Percentiles rank a stretch among this genome's conserved stretches.
Evolutionary conservation across 1,140 invertebrate genomes (phyloP).

Genomic region (Drosophila nasuta): DNA sequence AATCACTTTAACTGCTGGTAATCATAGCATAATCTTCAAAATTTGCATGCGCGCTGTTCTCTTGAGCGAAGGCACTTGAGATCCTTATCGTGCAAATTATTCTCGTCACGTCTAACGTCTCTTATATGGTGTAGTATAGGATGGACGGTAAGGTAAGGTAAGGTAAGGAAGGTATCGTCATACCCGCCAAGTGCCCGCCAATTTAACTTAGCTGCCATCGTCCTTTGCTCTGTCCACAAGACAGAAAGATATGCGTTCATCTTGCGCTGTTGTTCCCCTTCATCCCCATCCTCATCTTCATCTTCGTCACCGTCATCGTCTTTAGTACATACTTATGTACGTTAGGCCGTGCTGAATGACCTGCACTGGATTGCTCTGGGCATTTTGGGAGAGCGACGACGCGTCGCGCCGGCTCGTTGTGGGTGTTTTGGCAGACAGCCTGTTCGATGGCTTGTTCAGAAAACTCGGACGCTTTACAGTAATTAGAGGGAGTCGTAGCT

Average conservation of each 20-base stretch:
- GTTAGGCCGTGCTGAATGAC: slow-evolving; percentile 67
- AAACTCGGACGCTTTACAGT: slow-evolving; percentile 52
- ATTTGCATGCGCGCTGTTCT: slow-evolving; percentile 77
- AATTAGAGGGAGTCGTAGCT: slow-evolving; percentile 69
- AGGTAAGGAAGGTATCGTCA: slow-evolving; percentile 46
- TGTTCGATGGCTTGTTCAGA: slow-evolving; percentile 55
- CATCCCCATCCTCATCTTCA: background rate
- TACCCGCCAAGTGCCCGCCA: slow-evolving; percentile 63
- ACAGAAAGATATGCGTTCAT: slow-evolving; percentile 4
- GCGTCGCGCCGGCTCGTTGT: slow-evolving; percentile 62
- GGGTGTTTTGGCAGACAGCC: slow-evolving; percentile 73
- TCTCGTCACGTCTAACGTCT: slow-evolving; percentile 82
- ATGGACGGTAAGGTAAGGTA: background rate
- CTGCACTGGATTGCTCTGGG: slow-evolving; percentile 68
- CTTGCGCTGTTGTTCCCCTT: background rate
- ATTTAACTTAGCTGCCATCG: slow-evolving; percentile 55
- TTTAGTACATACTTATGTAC: slow-evolving; percentile 44
- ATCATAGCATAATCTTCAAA: slow-evolving; percentile 83
- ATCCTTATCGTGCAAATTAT: slow-evolving; percentile 82
- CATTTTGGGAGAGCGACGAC: slow-evolving; percentile 60
- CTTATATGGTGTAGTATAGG: slow-evolving; percentile 7
- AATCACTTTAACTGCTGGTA: slow-evolving; percentile 81
- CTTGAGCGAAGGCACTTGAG: slow-evolving; percentile 64
- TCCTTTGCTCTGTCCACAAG: slow-evolving; percentile 25
- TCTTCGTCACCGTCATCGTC: background rate